Base-by-base conservation (phyloP, 2,113 vertebrate species). In the Spermophilus dauricus region DNA sequence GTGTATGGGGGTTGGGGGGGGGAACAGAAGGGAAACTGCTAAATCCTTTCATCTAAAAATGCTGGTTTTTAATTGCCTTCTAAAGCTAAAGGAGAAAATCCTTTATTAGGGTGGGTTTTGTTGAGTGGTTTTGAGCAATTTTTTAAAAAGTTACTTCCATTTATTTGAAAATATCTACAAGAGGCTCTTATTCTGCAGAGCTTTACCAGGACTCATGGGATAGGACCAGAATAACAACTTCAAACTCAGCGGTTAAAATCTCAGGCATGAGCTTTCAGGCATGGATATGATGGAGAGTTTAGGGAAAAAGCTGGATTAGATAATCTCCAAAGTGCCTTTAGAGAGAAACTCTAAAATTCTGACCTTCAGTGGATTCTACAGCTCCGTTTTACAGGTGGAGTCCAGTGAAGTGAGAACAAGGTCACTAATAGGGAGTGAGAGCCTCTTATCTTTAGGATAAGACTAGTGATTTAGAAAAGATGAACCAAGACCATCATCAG, bases 281-380 rank as follows among this genome's bases (percentile, higher is more conserved):
- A 9, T 3, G 1, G 16, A 7, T 18, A 4, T 18, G 48, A 3
- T 8, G 1, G 42, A 22, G 67, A 28, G 37, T 0, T 0, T 65
- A 86, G 22, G n/a, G 14, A 16, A 42, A 7, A 24, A 48, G 9
- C 12, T 22, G 32, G n/a, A 45, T 69, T 58, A 80, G 39, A 53
- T 39, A 7, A 61, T 87, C 51, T 77, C 28, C 53, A 45, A 78
- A 48, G 20, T 56, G 28, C 53, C 34, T 56, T 5, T 30, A 34
- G 6, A 12, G 11, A 39, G 42, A 81, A 88, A 94, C n/a, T 75
- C 78, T 39, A 77, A 39, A 67, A n/a, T 48, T 65, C n/a, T 42
- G 58, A 2, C 45, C 37, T 45, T 42, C 26, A 11, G 45, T 8
- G 42, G 67, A 18, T n/a, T 70, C 2, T 8, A 1, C 39, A 18